Base-by-base conservation (phyloP, 64 coral and sea anemone species). In the Porites lutea region DNA sequence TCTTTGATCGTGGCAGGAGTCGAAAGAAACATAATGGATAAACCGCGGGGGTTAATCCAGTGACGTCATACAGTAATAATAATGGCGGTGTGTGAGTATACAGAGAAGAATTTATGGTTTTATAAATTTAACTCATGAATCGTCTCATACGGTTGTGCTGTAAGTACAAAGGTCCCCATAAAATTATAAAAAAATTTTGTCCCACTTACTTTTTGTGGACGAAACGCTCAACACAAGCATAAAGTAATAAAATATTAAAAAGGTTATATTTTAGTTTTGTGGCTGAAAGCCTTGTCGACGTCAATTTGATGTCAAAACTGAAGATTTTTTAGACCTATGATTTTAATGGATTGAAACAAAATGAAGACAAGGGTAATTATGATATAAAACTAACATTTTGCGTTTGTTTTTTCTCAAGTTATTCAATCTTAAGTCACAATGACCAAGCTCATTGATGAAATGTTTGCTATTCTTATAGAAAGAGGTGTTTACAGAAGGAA, bases 211-310 rank as follows among this genome's bases (percentile, higher is more conserved):
- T 52, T 22, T 68, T 23, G 45, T 52, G 27, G 47, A 84, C 47
- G 48, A 15, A 52, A 65, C 19, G 16, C 63, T 52, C 61, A n/a
- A 18, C 81, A 68, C 47, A 68, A 8, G 4, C 46, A 64, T 27
- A 16, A n/a, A 65, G 9, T 15, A 15, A 18, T 82, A 18, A 84
- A 84, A 8, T 68, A 84, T 84, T 84, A 21, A 84, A 59, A 44
- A 21, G 48, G 47, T 16, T 50, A 6, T 68, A 27, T 9, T 37
- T 37, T 65, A 48, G 16, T 63, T 84, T 68, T 84, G 63, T 20
- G 60, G 16, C 23, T 68, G 5, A 10, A 68, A 84, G 19, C n/a
- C 43, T 44, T 22, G 46, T 69, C 43, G 14, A 68, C 12, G 81
- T 65, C 69, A 84, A 84, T 84, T 51, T 84, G 3, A n/a, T 37